Percentiles rank a stretch among this genome's conserved stretches.
Evolutionary conservation across 1,140 invertebrate species (phyloP).

Genomic region (Trigoniulus corallinus): DNA sequence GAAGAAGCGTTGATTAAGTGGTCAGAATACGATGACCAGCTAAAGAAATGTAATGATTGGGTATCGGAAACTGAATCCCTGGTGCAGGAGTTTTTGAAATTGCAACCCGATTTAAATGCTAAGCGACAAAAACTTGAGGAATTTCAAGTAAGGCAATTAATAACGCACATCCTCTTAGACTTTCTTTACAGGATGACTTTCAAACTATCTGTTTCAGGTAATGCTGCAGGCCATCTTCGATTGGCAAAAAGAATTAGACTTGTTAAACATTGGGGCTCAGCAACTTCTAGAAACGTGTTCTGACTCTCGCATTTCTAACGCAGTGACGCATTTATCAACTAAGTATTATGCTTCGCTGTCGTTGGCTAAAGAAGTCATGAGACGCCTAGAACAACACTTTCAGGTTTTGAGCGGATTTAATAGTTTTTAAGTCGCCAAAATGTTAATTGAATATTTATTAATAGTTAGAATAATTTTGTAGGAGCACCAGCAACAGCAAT

Average conservation of each 20-base stretch:
- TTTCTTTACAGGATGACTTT: background rate
- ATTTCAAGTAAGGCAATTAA: slow-evolving; percentile 44
- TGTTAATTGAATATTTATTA: slow-evolving; percentile 10
- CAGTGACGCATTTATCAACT: slow-evolving; percentile 79
- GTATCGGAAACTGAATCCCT: slow-evolving; percentile 66
- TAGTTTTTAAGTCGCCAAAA: background rate
- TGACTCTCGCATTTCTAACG: slow-evolving; percentile 82
- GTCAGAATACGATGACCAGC: slow-evolving; percentile 89
- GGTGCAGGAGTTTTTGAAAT: slow-evolving; percentile 76
- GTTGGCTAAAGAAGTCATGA: slow-evolving; percentile 81
- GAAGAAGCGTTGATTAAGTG: slow-evolving; percentile 83
- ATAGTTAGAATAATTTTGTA: slow-evolving; percentile 17
- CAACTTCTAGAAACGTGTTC: slow-evolving; percentile 75
- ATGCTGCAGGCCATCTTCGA: slow-evolving; percentile 80
- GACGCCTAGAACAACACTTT: slow-evolving; percentile 72
- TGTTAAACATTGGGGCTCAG: slow-evolving; percentile 80
- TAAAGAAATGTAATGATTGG: slow-evolving; percentile 74
- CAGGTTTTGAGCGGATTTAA: slow-evolving; percentile 33
- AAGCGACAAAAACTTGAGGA: slow-evolving; percentile 77
- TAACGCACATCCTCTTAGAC: background rate
- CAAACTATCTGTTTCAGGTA: slow-evolving; percentile 23
- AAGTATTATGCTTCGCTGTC: slow-evolving; percentile 86
- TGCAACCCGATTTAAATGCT: slow-evolving; percentile 71
- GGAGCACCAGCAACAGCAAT: slow-evolving; percentile 52
- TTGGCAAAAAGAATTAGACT: slow-evolving; percentile 82